Conservation (phyloP, 2,888 invertebrate species). For the Dysmachus trigonus region DNA sequence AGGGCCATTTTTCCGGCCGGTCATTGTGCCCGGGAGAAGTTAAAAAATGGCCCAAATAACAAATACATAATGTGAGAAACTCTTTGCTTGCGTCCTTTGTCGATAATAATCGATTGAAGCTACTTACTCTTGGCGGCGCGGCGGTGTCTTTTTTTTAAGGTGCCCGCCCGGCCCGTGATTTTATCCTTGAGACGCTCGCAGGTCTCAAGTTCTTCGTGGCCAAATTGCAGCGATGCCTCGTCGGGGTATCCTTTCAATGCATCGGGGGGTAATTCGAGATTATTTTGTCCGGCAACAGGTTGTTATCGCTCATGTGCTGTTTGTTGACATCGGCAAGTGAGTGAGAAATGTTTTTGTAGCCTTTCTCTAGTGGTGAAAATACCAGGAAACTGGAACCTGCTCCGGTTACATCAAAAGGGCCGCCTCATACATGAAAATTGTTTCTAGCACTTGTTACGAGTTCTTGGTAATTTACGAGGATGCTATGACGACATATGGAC, state of each 20-base stretch:
- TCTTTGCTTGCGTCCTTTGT: conserved; percentile 26
- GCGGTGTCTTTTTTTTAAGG: conserved; percentile 16
- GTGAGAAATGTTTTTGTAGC: conserved; percentile 33
- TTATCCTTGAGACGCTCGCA: conserved; percentile 13
- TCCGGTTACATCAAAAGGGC: conserved; percentile 29
- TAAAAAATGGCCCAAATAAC: conserved; percentile 25
- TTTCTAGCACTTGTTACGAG: conserved; percentile 1
- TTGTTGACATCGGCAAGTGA: conserved; percentile 36
- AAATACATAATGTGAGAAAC: conserved; percentile 16
- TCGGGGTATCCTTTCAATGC: conserved; percentile 13
- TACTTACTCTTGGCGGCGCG: background rate
- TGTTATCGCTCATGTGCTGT: conserved; percentile 26
- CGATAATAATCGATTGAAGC: conserved; percentile 38
- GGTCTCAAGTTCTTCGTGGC: conserved; percentile 13
- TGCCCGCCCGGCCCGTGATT: background rate
- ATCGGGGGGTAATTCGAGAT: conserved; percentile 17
- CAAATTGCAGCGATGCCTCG: background rate
- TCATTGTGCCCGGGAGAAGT: conserved; percentile 28
- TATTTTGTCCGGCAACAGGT: conserved; percentile 39
- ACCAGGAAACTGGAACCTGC: conserved; percentile 34
- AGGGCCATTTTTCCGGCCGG: background rate
- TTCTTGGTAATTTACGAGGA: conserved; percentile 13
- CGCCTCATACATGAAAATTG: background rate
- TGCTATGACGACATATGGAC: background rate
- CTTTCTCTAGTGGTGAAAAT: conserved; percentile 20